A percentile compares a stretch with the other conserved stretches of the same genome.
phyloP scores from a whole-genome alignment of 2,888 invertebrate species.

The Gastracanthus pulcherrimus region DNA sequence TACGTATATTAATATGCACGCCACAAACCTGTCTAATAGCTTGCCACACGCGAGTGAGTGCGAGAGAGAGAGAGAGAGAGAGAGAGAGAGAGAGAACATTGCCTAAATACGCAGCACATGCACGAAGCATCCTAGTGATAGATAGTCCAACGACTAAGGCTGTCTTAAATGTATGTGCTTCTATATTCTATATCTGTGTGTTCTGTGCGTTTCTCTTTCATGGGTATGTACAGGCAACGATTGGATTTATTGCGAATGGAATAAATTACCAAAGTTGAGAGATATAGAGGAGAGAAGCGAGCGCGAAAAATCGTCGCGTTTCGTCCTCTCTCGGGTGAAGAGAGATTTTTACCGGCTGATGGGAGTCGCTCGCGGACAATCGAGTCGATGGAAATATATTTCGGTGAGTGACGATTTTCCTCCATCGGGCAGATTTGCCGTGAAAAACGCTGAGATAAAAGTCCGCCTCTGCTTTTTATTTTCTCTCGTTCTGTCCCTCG shows the following conservation, averaged over 20 bases:
- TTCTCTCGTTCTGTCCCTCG: not conserved
- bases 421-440: slow-evolving; percentile 33
- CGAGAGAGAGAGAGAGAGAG: too few relatives aligned
- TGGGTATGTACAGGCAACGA: not conserved
- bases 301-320: slow-evolving; percentile 27
- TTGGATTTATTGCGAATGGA: slow-evolving; percentile 8
- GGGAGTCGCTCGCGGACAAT: slow-evolving; percentile 14
- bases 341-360: not conserved
- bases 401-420: slow-evolving; percentile 41
- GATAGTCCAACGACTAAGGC: slow-evolving; percentile 58
- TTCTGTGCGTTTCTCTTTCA: not conserved
- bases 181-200: not conserved
- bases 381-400: slow-evolving; percentile 50
- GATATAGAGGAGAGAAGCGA: not conserved
- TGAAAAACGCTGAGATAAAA: slow-evolving; percentile 47
- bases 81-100: slow-evolving; percentile 39
- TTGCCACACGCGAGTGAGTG: too few relatives aligned
- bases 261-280: slow-evolving; percentile 19
- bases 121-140: slow-evolving; percentile 18
- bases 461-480: not conserved
- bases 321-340: not conserved
- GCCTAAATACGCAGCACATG: not conserved
- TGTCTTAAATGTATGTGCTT: slow-evolving; percentile 47
- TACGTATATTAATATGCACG: too few relatives aligned
- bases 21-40: too few relatives aligned